These are phyloP conservation scores for Pachypsylla venusta DNA, from an alignment of 1,140 invertebrate genomes.

Conservation along the genomic window DNA sequence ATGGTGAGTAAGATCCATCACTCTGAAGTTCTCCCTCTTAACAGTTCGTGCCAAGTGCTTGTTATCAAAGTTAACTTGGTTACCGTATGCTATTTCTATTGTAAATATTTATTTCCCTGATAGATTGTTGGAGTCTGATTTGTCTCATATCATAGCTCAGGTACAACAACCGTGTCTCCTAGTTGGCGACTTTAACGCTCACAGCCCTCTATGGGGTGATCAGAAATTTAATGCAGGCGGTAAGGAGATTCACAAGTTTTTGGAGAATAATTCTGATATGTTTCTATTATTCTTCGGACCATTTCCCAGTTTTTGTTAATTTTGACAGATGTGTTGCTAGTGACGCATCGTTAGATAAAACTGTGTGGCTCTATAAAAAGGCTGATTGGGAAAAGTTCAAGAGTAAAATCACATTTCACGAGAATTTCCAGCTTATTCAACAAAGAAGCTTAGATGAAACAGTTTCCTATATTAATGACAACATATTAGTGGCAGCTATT, in stretches of 20 bases:
- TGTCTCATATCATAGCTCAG: constrained; percentile 25
- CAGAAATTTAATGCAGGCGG: constrained; percentile 23
- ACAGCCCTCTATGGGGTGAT: constrained; percentile 27
- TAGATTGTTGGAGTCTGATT: constrained; percentile 11
- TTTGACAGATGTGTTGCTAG: too few relatives aligned
- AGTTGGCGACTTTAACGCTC: constrained; percentile 27
- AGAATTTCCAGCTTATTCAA: too few relatives aligned
- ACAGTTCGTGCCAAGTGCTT: not conserved
- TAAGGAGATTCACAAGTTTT: constrained; percentile 19
- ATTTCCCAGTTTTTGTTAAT: too few relatives aligned
- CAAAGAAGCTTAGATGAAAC: too few relatives aligned
- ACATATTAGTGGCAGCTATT: too few relatives aligned
- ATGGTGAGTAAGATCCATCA: not conserved
- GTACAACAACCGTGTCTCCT: constrained; percentile 25
- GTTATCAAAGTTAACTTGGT: not conserved
- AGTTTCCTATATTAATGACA: too few relatives aligned
- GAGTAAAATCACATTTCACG: too few relatives aligned
- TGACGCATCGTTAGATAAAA: too few relatives aligned
- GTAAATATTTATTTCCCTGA: not conserved
- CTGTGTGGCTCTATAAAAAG: too few relatives aligned
- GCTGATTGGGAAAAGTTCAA: too few relatives aligned
- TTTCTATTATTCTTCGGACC: not conserved
- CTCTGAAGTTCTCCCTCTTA: not conserved
- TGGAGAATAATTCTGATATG: not conserved
- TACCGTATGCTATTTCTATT: too few relatives aligned